phyloP scores from a whole-genome alignment of 2,113 vertebrate species.

The Grallaria varia region DNA sequence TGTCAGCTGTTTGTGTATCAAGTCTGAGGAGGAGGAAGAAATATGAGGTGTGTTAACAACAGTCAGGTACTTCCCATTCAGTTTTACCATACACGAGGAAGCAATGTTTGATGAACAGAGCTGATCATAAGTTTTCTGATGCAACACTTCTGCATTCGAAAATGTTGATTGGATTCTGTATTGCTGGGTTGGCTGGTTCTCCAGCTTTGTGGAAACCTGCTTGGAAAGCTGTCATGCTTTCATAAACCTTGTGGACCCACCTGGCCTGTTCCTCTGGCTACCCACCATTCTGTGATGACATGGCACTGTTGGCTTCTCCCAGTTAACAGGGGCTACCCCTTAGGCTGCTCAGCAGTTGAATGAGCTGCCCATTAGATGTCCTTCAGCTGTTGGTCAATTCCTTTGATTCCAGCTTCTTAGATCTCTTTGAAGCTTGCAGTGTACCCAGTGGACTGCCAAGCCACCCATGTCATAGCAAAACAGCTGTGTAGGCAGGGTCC shows the following conservation, averaged over 20 bases:
- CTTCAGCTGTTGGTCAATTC: not conserved
- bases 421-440: not conserved
- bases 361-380: not conserved
- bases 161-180: conserved; percentile 3
- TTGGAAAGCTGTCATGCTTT: conserved; percentile 30
- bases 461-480: not conserved
- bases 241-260: not conserved
- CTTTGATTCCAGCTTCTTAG: not conserved
- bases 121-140: not conserved
- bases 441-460: not conserved
- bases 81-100: not conserved
- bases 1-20: conserved; percentile 45
- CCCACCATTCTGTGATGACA: conserved; percentile 5
- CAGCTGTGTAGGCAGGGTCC: not conserved
- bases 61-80: conserved; percentile 20
- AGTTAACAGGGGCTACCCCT: not conserved
- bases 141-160: conserved; percentile 17
- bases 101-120: not conserved
- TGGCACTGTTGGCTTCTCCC: not conserved
- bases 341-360: not conserved
- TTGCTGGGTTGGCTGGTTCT: conserved; percentile 59
- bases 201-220: conserved; percentile 43
- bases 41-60: not conserved
- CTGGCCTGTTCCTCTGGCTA: conserved; percentile 36
- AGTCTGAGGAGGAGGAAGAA: conserved; percentile 41